phyloP scores from a whole-genome alignment of 2,888 invertebrate genomes.

The Limnephilus auricula region DNA sequence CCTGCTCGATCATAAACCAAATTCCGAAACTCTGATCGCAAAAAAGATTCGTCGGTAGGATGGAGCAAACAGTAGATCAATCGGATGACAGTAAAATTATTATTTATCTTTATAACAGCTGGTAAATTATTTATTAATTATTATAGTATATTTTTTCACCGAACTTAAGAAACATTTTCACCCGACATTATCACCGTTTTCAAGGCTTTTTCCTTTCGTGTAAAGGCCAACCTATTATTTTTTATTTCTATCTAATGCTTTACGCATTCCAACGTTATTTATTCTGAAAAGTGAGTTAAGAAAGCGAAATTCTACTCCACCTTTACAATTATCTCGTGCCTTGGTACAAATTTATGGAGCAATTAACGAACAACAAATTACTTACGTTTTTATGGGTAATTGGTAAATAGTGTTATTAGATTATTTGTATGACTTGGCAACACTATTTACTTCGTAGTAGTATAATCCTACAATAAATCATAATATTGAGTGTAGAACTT shows the following conservation, averaged over 20 bases:
- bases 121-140: too few species aligned
- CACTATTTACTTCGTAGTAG: not conserved
- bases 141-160: too few species aligned
- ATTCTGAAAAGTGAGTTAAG: not conserved
- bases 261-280: not conserved
- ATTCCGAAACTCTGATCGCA: too few species aligned
- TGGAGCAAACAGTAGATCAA: too few species aligned
- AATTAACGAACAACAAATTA: not conserved
- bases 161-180: too few species aligned
- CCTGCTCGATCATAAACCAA: too few species aligned
- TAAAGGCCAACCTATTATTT: not conserved
- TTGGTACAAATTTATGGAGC: not conserved
- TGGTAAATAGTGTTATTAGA: not conserved
- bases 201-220: not conserved
- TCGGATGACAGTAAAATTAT: too few species aligned
- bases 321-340: slow-evolving; percentile 5
- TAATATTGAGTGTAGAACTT: too few species aligned
- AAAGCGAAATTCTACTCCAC: slow-evolving; percentile 16
- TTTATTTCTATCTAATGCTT: not conserved
- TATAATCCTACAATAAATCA: too few species aligned
- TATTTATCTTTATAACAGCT: too few species aligned
- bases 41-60: too few species aligned
- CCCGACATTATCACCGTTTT: not conserved
- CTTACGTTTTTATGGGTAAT: not conserved
- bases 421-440: not conserved